These are phyloP conservation scores for Threskiornis aethiopicus DNA, from an alignment of 2,797 vertebrate genomes.

Conservation along the genomic window DNA sequence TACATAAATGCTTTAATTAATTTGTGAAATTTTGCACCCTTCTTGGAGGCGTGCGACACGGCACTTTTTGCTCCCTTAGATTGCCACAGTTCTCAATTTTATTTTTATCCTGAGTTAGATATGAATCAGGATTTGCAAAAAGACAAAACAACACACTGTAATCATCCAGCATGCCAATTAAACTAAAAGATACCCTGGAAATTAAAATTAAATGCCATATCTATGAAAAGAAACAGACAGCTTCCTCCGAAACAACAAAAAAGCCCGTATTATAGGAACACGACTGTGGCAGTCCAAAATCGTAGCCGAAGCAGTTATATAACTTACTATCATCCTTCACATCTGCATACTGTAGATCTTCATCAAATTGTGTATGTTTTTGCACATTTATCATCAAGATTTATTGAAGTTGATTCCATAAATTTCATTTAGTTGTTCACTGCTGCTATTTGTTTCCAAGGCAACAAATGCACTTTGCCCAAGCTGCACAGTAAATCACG, in stretches of 20 bases:
- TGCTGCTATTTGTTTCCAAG: constrained; percentile 76
- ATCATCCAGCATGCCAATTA: constrained; percentile 65
- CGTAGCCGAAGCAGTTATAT: not conserved
- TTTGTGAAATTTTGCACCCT: not conserved
- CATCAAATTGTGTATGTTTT: constrained; percentile 52
- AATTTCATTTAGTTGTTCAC: constrained; percentile 74
- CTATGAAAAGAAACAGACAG: constrained; percentile 63
- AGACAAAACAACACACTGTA: constrained; percentile 57
- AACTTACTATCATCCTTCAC: constrained; percentile 43
- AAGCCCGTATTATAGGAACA: not conserved
- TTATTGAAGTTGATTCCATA: constrained; percentile 72
- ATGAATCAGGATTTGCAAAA: constrained; percentile 58
- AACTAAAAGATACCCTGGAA: constrained; percentile 66
- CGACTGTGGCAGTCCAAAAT: constrained; percentile 13
- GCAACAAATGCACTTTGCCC: constrained; percentile 74
- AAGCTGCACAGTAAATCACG: constrained; percentile 54
- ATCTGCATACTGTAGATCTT: constrained; percentile 55
- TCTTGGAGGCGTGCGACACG: not conserved
- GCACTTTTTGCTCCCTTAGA: constrained; percentile 2
- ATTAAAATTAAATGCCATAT: constrained; percentile 71
- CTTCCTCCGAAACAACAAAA: constrained; percentile 53
- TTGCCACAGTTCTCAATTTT: constrained; percentile 41
- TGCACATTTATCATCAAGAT: constrained; percentile 69
- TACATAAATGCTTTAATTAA: not conserved
- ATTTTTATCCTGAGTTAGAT: constrained; percentile 52